Base-by-base conservation (phyloP, 2,888 invertebrate genomes). In the Hecatera dysodea region DNA sequence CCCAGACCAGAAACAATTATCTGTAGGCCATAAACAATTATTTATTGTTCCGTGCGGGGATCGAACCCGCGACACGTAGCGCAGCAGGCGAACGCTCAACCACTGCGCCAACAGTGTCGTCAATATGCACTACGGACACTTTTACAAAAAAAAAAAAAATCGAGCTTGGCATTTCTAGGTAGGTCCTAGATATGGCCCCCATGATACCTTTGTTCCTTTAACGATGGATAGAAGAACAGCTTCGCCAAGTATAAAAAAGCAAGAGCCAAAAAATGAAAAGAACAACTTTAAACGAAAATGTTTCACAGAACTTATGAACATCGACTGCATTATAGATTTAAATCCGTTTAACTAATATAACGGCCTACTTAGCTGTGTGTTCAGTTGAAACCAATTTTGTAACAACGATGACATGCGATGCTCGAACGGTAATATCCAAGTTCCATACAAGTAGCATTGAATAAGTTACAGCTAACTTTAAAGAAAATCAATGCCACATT, bases 331-430 rank as follows among this genome's bases (percentile, higher is more conserved):
- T 60, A 56, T 42, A 55, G 29, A 65, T 73, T 66, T 69, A 63
- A 78, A 69, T 75, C 48, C 50, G 42, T 75, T 78, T 61, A 70
- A 63, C 42, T 55, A 66, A 70, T 62, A 62, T 57, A 72, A 78
- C 52, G 39, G 67, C 52, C 61, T 67, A 67, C 61, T 67, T 76
- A 59, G 56, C 42, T 80, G 64, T 78, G 69, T 69, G 70, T 80
- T 78, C 81, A 71, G 59, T 65, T 72, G 78, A 63, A 82, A 79
- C 64, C 72, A 73, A 79, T 78, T 39, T 79, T 79, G 82, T 78
- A 65, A 53, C 63, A 8, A 64, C 63, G 59, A 63, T 73, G 82
- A 82, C 82, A 78, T 78, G 78, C 78, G 59, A 78, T 78, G 78
- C 52, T 66, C 22, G 59, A 56, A 44, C 63, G 48, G 59, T 71